These are phyloP conservation scores for Apaloderma vittatum DNA, from an alignment of 2,113 vertebrate genomes.

Conservation along the genomic window DNA sequence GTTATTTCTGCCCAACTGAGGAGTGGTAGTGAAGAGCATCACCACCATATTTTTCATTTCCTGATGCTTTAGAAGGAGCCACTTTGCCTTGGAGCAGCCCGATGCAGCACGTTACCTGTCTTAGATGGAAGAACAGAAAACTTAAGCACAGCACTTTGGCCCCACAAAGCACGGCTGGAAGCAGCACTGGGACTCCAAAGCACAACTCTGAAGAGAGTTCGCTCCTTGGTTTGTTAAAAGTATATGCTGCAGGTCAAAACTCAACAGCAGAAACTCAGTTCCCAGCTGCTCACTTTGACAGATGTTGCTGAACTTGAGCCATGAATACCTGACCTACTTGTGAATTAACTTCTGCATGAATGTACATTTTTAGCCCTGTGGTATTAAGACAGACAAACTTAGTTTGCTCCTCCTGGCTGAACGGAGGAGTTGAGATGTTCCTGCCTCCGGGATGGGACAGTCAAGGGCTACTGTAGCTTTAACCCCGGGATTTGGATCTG, in stretches of 20 bases:
- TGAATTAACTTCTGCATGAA: not conserved
- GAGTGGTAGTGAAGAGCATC: not conserved
- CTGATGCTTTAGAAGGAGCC: not conserved
- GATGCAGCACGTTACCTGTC: accelerated
- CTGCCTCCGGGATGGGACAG: not conserved
- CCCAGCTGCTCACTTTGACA: not conserved
- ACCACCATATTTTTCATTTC: not conserved
- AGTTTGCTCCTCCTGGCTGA: not conserved
- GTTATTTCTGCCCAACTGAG: not conserved
- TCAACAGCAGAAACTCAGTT: not conserved
- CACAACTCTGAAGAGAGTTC: not conserved
- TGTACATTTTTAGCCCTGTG: not conserved
- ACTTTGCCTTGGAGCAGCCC: not conserved
- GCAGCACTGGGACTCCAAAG: not conserved
- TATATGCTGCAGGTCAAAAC: not conserved
- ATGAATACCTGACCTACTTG: not conserved
- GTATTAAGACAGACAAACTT: not conserved
- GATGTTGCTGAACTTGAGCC: not conserved
- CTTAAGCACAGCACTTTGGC: not conserved
- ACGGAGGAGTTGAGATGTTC: not conserved
- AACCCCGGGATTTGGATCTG: not conserved
- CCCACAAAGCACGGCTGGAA: not conserved
- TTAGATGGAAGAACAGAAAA: not conserved
- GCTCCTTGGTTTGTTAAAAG: not conserved
- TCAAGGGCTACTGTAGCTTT: not conserved